These are phyloP conservation scores for Conger conger DNA, from an alignment of 2,113 vertebrate genomes.

Conservation along the genomic window DNA sequence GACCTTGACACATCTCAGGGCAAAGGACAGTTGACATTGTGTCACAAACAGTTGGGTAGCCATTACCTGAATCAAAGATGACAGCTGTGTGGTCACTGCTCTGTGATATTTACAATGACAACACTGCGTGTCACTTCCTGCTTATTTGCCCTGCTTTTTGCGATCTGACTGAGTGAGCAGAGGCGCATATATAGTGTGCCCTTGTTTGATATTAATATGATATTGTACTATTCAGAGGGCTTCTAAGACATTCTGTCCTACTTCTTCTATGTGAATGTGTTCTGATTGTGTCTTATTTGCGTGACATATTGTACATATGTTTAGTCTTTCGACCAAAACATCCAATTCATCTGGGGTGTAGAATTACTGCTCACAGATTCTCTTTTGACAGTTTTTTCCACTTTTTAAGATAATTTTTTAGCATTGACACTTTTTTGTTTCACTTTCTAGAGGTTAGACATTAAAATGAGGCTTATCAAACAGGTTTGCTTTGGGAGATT, in stretches of 20 bases:
- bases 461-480: not conserved
- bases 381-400: not conserved
- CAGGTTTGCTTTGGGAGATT: not conserved
- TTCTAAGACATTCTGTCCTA: not conserved
- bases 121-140: conserved; percentile 10
- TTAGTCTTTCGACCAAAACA: not conserved
- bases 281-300: not conserved
- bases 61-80: conserved; percentile 40
- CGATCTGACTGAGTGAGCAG: not conserved
- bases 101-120: conserved; percentile 12
- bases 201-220: not conserved
- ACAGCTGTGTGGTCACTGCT: conserved; percentile 29
- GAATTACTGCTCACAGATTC: not conserved
- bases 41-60: conserved; percentile 24
- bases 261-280: not conserved
- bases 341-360: not conserved
- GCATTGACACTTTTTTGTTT: not conserved
- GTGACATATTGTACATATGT: not conserved
- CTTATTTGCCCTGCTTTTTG: not conserved
- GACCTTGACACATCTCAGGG: conserved; percentile 34
- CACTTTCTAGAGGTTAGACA: not conserved
- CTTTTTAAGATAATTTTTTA: not conserved
- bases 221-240: not conserved
- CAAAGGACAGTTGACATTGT: conserved; percentile 29
- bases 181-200: not conserved